Percentiles rank a stretch among this genome's conserved stretches.
Conservation (phyloP, 1,140 invertebrate genomes). For the Eupeodes corollae region DNA sequence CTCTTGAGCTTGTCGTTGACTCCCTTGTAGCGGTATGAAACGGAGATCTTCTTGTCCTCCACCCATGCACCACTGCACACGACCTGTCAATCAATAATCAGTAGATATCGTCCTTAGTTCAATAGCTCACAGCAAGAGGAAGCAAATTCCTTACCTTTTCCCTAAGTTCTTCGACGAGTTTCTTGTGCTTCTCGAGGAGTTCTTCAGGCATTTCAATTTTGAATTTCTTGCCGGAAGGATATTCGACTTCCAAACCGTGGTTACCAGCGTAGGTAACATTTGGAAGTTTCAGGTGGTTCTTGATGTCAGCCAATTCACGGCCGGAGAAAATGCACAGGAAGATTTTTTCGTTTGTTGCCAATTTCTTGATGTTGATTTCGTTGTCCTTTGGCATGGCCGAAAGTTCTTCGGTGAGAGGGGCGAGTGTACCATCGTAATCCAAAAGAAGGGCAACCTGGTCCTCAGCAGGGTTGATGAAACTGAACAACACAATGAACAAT, state of each 20-base stretch:
- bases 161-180: constrained; percentile 64
- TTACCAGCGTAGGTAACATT: constrained; percentile 87
- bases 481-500: constrained; percentile 1
- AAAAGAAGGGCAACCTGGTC: constrained; percentile 54
- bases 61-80: constrained; percentile 82
- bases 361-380: constrained; percentile 67
- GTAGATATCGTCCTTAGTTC: neutral
- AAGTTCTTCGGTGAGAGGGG: constrained; percentile 76
- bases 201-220: constrained; percentile 86
- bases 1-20: constrained; percentile 55
- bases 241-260: constrained; percentile 78
- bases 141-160: constrained; percentile 53
- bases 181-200: constrained; percentile 65
- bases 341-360: constrained; percentile 73
- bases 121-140: no score
- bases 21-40: constrained; percentile 82
- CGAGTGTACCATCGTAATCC: constrained; percentile 83
- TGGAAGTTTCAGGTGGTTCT: constrained; percentile 78
- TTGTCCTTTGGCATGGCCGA: constrained; percentile 74
- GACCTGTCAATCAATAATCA: constrained; percentile 39
- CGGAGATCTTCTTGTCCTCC: constrained; percentile 76
- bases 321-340: constrained; percentile 81
- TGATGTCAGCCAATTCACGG: constrained; percentile 73
- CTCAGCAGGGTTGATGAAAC: constrained; percentile 30
- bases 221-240: constrained; percentile 81